Evolutionary conservation across 2,888 invertebrate genomes (phyloP), one percentile per base, ranked within the genome.

Genomic region (Polydrusus tereticollis): DNA sequence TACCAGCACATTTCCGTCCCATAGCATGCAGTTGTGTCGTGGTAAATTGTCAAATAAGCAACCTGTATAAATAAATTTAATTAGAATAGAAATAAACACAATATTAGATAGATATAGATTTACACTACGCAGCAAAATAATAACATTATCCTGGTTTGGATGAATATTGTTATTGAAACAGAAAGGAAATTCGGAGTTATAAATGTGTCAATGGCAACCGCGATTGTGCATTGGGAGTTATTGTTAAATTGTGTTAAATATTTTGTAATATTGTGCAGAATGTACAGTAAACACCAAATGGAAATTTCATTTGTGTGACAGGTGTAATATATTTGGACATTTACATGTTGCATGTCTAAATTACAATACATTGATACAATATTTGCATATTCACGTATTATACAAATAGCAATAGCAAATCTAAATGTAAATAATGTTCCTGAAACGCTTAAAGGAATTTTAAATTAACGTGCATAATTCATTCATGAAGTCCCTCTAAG

Each of bases 161-260:
- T 18, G 16, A 55, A 55, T 29, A 55, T 26, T n/a, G 16, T 26
- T 29, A 55, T 29, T 55, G 52, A 55, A 55, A 16, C 52, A 18
- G 29, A 45, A 47, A 26, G 62, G 47, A 45, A 62, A 62, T 62
- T 62, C 21, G 62, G 29, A 62, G 45, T 62, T 45, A 62, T 62
- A 47, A 20, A 41, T 47, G 29, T 62, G 62, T 41, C 45, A 16
- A 33, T 47, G 62, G 47, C 62, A 62, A 47, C 16, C 52, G 12
- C 26, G 29, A 62, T 20, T 29, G 62, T 33, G 21, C 47, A 47
- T 45, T 14, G 41, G 41, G 41, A 59, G 59, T 59, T 59, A 55
- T 55, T 55, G 52, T 55, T 55, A 55, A 55, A 55, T 55, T 55
- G 52, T 55, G 52, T 55, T 55, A 55, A 55, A 55, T 55, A 55